Conservation (phyloP, 1,140 invertebrate species). For the Temnothorax curvispinosus region DNA sequence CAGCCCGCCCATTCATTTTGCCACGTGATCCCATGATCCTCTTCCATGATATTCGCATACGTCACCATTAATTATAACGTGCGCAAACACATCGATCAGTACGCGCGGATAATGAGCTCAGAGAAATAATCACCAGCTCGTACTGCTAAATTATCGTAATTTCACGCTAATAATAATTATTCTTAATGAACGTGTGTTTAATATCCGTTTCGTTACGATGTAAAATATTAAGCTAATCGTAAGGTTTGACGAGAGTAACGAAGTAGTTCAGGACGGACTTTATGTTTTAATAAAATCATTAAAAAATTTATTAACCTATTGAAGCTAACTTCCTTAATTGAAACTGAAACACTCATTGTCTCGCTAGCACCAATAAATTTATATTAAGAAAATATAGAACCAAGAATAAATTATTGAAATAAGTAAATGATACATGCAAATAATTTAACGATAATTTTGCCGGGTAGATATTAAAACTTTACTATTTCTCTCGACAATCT, state of each 20-base stretch:
- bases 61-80: conserved; percentile 49
- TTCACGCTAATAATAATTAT: conserved; percentile 31
- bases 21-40: conserved; percentile 51
- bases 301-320: conserved; percentile 14
- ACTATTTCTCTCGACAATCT: neutral
- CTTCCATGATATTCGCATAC: neutral
- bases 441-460: neutral
- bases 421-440: neutral
- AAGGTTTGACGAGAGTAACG: neutral
- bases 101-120: conserved; percentile 56
- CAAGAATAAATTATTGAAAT: neutral
- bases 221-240: conserved; percentile 26
- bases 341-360: neutral
- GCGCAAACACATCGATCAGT: conserved; percentile 49
- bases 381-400: neutral
- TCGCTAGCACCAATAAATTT: neutral
- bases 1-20: conserved; percentile 15
- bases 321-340: conserved; percentile 28
- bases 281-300: conserved; percentile 33
- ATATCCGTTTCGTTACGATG: conserved; percentile 30
- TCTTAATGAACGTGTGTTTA: conserved; percentile 13
- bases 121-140: conserved; percentile 51
- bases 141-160: conserved; percentile 26
- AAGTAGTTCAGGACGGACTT: conserved; percentile 1
- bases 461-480: neutral